Percentiles rank a stretch among this genome's conserved stretches.
These are phyloP conservation scores for western clawed frog (Xenopus tropicalis) DNA, from an alignment of 2,113 vertebrate genomes.

Conservation along the genomic window DNA sequence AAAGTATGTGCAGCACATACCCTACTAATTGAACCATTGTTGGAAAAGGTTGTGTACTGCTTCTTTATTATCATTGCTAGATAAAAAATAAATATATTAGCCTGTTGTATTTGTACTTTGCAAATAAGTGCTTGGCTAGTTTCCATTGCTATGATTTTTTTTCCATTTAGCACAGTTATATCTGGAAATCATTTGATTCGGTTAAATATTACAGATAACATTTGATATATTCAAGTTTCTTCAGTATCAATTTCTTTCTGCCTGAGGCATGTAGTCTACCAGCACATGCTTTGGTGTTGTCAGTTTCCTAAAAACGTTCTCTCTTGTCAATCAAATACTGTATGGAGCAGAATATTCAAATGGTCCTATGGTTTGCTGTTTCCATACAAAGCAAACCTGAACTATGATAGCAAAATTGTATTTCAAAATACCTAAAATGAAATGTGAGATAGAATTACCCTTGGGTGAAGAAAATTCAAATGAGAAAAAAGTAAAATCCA, in stretches of 20 bases:
- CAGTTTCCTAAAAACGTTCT: constrained; percentile 30
- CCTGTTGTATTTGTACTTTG: too few species aligned
- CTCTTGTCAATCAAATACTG: constrained; percentile 22
- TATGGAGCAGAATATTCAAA: constrained; percentile 10
- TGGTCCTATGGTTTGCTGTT: constrained; percentile 3
- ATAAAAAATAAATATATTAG: too few species aligned
- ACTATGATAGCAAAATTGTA: not conserved
- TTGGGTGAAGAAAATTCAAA: too few species aligned
- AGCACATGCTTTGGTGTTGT: constrained; percentile 10
- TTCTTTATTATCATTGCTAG: too few species aligned
- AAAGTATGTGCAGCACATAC: too few species aligned
- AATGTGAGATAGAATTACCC: too few species aligned
- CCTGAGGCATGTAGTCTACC: constrained; percentile 27
- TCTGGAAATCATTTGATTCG: not conserved
- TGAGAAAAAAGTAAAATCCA: too few species aligned
- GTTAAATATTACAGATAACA: not conserved
- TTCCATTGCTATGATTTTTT: too few species aligned
- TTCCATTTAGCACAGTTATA: not conserved
- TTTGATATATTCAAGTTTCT: constrained; percentile 19
- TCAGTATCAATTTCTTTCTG: constrained; percentile 25
- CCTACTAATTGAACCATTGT: too few species aligned
- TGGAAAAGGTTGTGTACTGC: too few species aligned
- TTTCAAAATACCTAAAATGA: too few species aligned
- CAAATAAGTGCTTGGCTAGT: too few species aligned
- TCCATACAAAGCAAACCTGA: constrained; percentile 3